Conservation (phyloP, 2,888 invertebrate species). For the Tribolium freemani region DNA sequence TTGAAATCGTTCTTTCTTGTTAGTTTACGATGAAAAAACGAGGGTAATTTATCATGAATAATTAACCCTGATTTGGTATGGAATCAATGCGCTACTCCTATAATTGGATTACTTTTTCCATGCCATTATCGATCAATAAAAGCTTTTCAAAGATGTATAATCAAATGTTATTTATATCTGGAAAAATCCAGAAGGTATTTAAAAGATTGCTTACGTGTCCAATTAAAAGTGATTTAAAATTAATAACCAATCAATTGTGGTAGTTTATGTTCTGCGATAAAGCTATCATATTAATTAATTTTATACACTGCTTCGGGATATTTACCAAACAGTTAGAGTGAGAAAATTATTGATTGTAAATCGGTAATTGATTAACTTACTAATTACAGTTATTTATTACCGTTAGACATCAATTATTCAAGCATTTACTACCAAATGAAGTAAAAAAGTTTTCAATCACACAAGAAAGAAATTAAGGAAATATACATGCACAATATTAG, state of each 20-base stretch:
- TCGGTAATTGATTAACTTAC: neutral
- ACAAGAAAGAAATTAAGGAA: neutral
- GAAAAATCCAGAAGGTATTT: conserved; percentile 1
- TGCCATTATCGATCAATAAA: neutral
- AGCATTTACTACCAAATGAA: neutral
- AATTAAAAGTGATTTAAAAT: neutral
- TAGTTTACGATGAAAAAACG: conserved; percentile 10
- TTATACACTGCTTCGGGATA: neutral
- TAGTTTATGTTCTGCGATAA: neutral
- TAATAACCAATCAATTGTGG: neutral
- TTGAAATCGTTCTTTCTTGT: conserved; percentile 22
- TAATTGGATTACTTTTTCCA: neutral
- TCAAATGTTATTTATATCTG: conserved; percentile 5
- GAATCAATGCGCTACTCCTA: neutral
- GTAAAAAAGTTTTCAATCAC: neutral
- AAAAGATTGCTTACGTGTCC: conserved; percentile 9
- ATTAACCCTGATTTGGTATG: neutral
- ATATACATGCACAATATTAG: too few relatives aligned
- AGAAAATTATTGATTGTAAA: neutral
- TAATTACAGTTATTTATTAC: neutral
- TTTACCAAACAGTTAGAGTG: neutral
- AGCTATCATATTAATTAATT: neutral
- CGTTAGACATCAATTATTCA: neutral
- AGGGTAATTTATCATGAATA: conserved; percentile 7
- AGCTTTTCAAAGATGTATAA: neutral